Percentiles rank a stretch among this genome's conserved stretches.
These are phyloP conservation scores for Epicauta chinensis DNA, from an alignment of 1,140 invertebrate species.

Conservation along the genomic window DNA sequence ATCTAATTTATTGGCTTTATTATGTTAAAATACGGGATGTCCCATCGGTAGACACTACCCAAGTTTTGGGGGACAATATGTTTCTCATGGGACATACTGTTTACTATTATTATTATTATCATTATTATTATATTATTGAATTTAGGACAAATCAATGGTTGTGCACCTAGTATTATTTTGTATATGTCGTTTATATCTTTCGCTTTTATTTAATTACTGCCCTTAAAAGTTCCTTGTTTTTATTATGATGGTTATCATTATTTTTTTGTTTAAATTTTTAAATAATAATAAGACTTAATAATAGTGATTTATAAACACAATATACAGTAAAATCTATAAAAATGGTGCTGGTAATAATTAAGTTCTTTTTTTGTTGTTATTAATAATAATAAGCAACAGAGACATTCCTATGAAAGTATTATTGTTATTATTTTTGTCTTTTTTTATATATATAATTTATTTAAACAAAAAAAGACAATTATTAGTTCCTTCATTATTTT, in stretches of 20 bases:
- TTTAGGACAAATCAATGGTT: conserved; percentile 22
- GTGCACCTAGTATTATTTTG: conserved; percentile 31
- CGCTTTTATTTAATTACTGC: conserved; percentile 28
- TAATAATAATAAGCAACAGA: conserved; percentile 25
- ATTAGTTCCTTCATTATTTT: conserved; percentile 7
- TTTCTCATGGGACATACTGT: too few relatives aligned
- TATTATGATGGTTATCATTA: background rate
- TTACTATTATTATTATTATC: too few relatives aligned
- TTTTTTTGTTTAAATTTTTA: background rate
- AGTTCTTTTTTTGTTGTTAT: conserved; percentile 34
- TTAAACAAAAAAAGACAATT: background rate
- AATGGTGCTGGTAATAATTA: conserved; percentile 40
- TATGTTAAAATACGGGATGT: background rate
- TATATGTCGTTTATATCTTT: background rate
- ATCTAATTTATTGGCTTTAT: conserved; percentile 22
- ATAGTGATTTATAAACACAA: background rate
- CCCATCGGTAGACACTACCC: background rate
- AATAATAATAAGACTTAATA: conserved; percentile 13
- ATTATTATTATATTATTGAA: background rate
- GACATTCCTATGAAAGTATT: conserved; percentile 42
- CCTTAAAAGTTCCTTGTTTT: conserved; percentile 28
- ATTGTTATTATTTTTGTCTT: conserved; percentile 25
- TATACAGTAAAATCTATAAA: conserved; percentile 11
- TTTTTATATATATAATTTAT: background rate
- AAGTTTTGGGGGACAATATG: too few relatives aligned